Evolutionary conservation across 2,113 vertebrate genomes (phyloP).

Genomic region (Cheilinus undulatus): DNA sequence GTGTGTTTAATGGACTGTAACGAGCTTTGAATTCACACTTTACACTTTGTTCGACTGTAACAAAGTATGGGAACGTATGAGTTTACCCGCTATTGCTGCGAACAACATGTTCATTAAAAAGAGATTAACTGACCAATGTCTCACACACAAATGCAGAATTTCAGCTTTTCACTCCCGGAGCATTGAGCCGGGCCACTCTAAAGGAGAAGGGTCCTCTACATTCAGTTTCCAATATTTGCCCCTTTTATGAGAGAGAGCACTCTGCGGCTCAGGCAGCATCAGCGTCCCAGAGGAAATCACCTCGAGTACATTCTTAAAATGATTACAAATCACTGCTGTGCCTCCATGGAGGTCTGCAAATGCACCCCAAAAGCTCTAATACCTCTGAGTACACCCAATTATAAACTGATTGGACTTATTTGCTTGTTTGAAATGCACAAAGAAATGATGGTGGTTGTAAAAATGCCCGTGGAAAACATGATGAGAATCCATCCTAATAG

Average conservation of each 20-base stretch:
- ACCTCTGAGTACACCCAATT: not conserved
- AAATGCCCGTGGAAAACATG: not conserved
- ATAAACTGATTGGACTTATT: not conserved
- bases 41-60: too few species aligned
- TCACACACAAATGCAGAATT: constrained; percentile 42
- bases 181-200: constrained; percentile 56
- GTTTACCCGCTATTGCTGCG: constrained; percentile 65
- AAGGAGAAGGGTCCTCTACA: constrained; percentile 67
- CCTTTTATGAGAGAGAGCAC: constrained; percentile 57
- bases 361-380: constrained; percentile 14
- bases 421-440: not conserved
- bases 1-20: constrained; percentile 54
- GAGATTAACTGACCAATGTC: too few species aligned
- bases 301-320: constrained; percentile 76
- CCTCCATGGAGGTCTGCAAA: constrained; percentile 12
- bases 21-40: too few species aligned
- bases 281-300: constrained; percentile 52
- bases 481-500: not conserved
- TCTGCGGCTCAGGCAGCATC: constrained; percentile 51
- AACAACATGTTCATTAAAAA: constrained; percentile 82
- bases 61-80: constrained; percentile 46
- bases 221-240: constrained; percentile 66
- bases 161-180: constrained; percentile 61
- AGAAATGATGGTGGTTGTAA: constrained; percentile 7
- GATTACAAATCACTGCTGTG: constrained; percentile 65